Percentiles rank a stretch among this genome's conserved stretches.
Evolutionary conservation across 2,797 vertebrate species (phyloP).

Genomic region (Eulemur coronatus): DNA sequence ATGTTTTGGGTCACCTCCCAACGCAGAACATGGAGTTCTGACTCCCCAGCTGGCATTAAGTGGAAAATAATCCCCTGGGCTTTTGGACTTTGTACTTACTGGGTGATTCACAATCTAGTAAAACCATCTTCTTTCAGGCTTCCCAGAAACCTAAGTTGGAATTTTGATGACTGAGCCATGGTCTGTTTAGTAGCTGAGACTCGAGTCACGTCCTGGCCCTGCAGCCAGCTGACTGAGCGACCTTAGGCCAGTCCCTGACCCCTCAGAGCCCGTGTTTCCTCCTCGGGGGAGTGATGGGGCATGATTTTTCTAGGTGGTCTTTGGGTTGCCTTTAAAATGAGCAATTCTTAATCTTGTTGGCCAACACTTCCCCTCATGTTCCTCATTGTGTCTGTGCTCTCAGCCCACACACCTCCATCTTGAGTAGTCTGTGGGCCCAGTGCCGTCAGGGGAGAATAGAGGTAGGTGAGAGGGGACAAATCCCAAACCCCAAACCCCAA

Average conservation of each 20-base stretch:
- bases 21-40: not conserved
- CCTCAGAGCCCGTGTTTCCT: not conserved
- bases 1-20: not conserved
- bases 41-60: not conserved
- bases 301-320: not conserved
- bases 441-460: not conserved
- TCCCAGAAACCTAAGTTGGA: constrained; percentile 16
- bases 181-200: not conserved
- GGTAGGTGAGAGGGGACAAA: not conserved
- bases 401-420: rapidly evolving
- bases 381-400: not conserved
- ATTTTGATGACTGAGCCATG: constrained; percentile 3
- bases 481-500: not conserved
- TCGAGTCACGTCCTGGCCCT: not conserved
- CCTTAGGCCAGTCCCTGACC: not conserved
- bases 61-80: constrained; percentile 44
- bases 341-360: not conserved
- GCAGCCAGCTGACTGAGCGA: not conserved
- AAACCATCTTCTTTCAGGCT: constrained; percentile 19
- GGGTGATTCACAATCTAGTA: constrained; percentile 43
- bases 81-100: constrained; percentile 38
- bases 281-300: not conserved
- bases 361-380: not conserved
- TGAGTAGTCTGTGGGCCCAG: not conserved
- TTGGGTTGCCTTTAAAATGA: not conserved